phyloP scores from a whole-genome alignment of 35 echinoderm and acorn worm species.

The Diadema setosum region DNA sequence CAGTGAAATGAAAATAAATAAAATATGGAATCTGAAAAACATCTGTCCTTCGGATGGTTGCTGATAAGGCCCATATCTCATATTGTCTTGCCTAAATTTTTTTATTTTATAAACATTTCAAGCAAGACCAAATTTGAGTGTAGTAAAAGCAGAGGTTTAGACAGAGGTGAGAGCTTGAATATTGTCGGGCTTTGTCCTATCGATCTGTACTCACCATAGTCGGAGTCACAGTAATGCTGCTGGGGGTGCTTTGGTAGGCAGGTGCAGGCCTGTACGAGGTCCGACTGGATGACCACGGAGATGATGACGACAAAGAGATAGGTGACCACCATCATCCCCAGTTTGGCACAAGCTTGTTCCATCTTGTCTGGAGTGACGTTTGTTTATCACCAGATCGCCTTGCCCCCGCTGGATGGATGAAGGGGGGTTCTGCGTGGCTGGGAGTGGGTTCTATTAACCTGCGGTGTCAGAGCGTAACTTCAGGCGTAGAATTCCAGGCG shows the following conservation, averaged over 20 bases:
- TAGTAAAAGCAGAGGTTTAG: too few species aligned
- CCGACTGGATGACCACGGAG: not conserved
- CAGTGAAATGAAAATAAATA: too few species aligned
- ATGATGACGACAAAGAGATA: not conserved
- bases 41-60: too few species aligned
- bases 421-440: not conserved
- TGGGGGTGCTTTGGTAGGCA: slow-evolving; percentile 75
- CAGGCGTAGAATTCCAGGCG: not conserved
- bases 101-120: too few species aligned
- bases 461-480: not conserved
- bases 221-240: slow-evolving; percentile 71
- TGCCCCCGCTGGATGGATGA: too few species aligned
- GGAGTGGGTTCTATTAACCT: not conserved
- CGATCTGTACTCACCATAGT: slow-evolving; percentile 80
- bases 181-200: too few species aligned
- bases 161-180: too few species aligned
- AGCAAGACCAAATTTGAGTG: too few species aligned
- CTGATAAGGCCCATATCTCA: too few species aligned
- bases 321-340: not conserved
- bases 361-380: not conserved
- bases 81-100: too few species aligned
- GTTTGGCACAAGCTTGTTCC: not conserved
- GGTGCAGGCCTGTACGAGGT: slow-evolving; percentile 46
- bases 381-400: not conserved
- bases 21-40: too few species aligned